These are phyloP conservation scores for Drosophila rellima DNA, from an alignment of 2,888 invertebrate species.

Conservation along the genomic window DNA sequence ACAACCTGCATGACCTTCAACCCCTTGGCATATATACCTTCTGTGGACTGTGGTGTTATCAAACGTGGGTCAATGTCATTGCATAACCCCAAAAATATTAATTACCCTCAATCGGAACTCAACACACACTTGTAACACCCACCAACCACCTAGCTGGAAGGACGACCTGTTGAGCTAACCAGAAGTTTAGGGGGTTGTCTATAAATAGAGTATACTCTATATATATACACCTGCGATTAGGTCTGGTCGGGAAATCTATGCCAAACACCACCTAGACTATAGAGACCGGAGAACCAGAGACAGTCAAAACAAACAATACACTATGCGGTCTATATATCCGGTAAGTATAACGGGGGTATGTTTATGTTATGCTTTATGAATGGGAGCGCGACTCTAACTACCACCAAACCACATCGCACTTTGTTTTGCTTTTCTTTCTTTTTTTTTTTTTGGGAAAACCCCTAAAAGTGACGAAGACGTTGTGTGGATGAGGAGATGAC, in stretches of 20 bases:
- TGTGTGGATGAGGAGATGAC: constrained; percentile 74
- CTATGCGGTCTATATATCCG: constrained; percentile 35
- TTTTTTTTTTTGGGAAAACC: constrained; percentile 71
- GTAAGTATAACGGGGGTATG: constrained; percentile 67
- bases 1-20: constrained; percentile 46
- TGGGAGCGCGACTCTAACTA: constrained; percentile 77
- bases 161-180: constrained; percentile 63
- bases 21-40: constrained; percentile 23
- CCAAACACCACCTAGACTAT: constrained; percentile 56
- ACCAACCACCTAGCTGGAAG: constrained; percentile 52
- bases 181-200: constrained; percentile 57
- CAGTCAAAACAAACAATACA: constrained; percentile 52
- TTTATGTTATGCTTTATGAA: constrained; percentile 75
- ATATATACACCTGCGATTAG: constrained; percentile 54
- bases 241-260: constrained; percentile 61
- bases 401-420: constrained; percentile 67
- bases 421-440: constrained; percentile 68
- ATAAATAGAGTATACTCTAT: constrained; percentile 23
- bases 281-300: constrained; percentile 25
- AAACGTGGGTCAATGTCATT: constrained; percentile 59
- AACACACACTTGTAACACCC: constrained; percentile 29
- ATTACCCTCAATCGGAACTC: constrained; percentile 56
- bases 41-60: constrained; percentile 9
- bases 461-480: constrained; percentile 79
- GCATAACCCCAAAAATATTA: constrained; percentile 55